Percentiles rank a stretch among this genome's conserved stretches.
Conservation (phyloP, 2,888 invertebrate species). For the Cyrtodaria siliqua region DNA sequence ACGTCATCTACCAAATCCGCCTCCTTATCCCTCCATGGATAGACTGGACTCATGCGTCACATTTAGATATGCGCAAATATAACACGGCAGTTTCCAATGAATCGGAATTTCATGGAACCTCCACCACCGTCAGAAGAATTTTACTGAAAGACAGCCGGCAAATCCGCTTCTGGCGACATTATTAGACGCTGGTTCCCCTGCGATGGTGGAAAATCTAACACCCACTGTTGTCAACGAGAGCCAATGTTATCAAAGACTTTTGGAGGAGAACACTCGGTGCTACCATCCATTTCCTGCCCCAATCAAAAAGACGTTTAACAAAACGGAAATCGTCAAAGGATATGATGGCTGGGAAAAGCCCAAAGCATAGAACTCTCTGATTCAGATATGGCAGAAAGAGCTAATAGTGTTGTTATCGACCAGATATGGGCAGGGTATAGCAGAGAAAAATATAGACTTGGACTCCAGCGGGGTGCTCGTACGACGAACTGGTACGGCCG, state of each 20-base stretch:
- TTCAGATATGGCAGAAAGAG: slow-evolving; percentile 51
- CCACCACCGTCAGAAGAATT: slow-evolving; percentile 37
- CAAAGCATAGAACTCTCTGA: slow-evolving; percentile 81
- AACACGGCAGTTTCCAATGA: slow-evolving; percentile 29
- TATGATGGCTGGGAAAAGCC: slow-evolving; percentile 81
- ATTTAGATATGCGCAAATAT: slow-evolving; percentile 48
- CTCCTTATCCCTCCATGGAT: slow-evolving; percentile 37
- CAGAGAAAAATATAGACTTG: slow-evolving; percentile 64
- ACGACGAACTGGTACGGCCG: slow-evolving; percentile 47
- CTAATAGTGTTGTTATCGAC: slow-evolving; percentile 45
- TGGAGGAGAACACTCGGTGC: slow-evolving; percentile 77
- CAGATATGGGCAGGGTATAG: slow-evolving; percentile 57
- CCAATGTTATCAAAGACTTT: slow-evolving; percentile 81
- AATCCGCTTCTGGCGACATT: slow-evolving; percentile 83
- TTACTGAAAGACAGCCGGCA: slow-evolving; percentile 57
- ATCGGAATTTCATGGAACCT: slow-evolving; percentile 31
- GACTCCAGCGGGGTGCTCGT: slow-evolving; percentile 67
- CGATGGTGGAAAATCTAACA: slow-evolving; percentile 19
- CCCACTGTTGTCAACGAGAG: slow-evolving; percentile 66
- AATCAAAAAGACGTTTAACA: slow-evolving; percentile 65
- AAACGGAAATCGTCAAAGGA: slow-evolving; percentile 81
- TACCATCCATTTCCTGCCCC: slow-evolving; percentile 60
- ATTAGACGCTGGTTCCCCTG: slow-evolving; percentile 79
- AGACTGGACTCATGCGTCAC: slow-evolving; percentile 39
- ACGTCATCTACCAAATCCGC: slow-evolving; percentile 37